phyloP scores from a whole-genome alignment of 1,140 invertebrate species.

The Tribolium castaneum region DNA sequence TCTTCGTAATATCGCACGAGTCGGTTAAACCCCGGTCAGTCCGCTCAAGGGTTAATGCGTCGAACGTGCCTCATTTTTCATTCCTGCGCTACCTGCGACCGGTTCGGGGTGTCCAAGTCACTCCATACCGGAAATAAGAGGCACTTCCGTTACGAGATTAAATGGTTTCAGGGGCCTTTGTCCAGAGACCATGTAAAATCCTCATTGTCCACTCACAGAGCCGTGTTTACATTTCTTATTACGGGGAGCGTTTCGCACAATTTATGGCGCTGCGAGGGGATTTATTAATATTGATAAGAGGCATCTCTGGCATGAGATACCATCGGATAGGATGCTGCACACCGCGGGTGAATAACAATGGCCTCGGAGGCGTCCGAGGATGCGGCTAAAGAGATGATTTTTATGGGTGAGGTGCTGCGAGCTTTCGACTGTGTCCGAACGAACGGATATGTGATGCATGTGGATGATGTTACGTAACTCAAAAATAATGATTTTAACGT shows the following conservation, averaged over 20 bases:
- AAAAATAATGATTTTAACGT: not conserved
- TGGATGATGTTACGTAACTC: not conserved
- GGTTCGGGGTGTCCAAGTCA: constrained; percentile 34
- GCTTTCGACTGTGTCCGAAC: not conserved
- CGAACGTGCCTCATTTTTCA: constrained; percentile 21
- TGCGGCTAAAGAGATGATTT: not conserved
- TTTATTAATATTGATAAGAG: constrained; percentile 11
- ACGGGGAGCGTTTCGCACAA: constrained; percentile 10
- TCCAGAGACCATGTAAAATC: constrained; percentile 34
- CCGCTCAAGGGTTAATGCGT: not conserved
- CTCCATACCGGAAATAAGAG: constrained; percentile 33
- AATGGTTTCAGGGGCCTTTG: constrained; percentile 37
- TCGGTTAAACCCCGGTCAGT: not conserved
- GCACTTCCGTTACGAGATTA: constrained; percentile 40
- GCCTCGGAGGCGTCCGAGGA: not conserved
- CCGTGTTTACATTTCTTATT: constrained; percentile 16
- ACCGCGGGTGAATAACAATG: not conserved
- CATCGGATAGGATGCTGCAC: not conserved
- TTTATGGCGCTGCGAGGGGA: not conserved
- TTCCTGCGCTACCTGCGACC: constrained; percentile 10
- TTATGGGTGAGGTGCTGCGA: not conserved
- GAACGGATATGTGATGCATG: not conserved
- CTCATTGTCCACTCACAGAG: constrained; percentile 11
- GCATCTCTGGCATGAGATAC: not conserved
- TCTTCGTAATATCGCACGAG: constrained; percentile 19